These are phyloP conservation scores for Andrena hattorfiana DNA, from an alignment of 2,888 invertebrate genomes.

Conservation along the genomic window DNA sequence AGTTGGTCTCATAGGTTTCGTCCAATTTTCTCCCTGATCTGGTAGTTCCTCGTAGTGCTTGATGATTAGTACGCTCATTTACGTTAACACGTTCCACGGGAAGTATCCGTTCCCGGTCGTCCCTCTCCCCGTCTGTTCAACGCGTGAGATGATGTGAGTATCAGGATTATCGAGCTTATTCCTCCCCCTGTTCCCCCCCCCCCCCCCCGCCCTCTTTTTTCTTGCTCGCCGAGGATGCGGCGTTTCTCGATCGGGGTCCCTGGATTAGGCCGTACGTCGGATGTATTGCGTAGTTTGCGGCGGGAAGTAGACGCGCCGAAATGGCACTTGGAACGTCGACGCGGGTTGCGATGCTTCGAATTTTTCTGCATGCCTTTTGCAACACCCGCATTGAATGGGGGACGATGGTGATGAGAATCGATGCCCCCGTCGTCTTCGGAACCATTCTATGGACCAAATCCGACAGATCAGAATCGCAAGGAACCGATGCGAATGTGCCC, in stretches of 20 bases:
- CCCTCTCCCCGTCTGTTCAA: slow-evolving; percentile 17
- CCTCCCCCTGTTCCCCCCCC: neutral
- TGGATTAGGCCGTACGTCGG: neutral
- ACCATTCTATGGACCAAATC: neutral
- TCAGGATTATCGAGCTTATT: neutral
- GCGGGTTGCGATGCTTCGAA: slow-evolving; percentile 7
- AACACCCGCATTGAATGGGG: neutral
- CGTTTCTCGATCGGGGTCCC: neutral
- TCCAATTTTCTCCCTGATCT: slow-evolving; percentile 21
- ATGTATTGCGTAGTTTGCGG: neutral
- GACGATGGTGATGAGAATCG: neutral
- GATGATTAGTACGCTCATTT: slow-evolving; percentile 26
- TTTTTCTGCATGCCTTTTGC: slow-evolving; percentile 35
- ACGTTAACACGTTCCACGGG: slow-evolving; percentile 10
- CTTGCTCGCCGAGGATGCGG: neutral
- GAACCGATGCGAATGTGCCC: too few species aligned
- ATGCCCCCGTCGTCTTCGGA: neutral
- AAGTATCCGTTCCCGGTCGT: slow-evolving; percentile 15
- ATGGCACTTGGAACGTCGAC: neutral
- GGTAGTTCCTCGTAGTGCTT: slow-evolving; percentile 45
- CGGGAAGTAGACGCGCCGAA: neutral
- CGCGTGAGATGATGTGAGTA: slow-evolving; percentile 23
- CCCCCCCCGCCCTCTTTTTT: neutral
- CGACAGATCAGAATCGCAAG: neutral
- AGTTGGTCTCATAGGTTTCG: slow-evolving; percentile 28